A percentile compares a stretch with the other conserved stretches of the same genome.
phyloP scores from a whole-genome alignment of 2,113 vertebrate genomes.

The Chaetorhynchus papuensis region DNA sequence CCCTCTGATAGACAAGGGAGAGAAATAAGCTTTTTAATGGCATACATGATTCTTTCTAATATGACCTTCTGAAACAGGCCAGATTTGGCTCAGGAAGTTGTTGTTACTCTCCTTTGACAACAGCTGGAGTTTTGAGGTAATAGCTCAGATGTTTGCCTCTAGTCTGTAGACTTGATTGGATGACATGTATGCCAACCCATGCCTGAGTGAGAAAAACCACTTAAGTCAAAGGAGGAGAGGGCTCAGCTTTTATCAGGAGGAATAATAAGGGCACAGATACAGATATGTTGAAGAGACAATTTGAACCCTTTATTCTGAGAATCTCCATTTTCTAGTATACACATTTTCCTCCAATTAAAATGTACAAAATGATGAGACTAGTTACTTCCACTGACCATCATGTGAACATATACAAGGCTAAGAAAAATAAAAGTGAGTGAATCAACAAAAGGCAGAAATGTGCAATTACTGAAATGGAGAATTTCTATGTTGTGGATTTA shows the following conservation, averaged over 20 bases:
- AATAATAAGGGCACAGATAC: background rate
- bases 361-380: background rate
- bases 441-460: background rate
- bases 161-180: background rate
- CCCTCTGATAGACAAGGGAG: background rate
- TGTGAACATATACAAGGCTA: background rate
- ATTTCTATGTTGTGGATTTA: background rate
- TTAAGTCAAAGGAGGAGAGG: background rate
- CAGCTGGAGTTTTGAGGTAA: background rate
- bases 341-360: background rate
- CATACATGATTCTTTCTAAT: background rate
- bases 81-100: background rate
- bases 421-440: background rate
- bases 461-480: background rate
- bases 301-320: background rate
- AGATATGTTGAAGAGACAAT: background rate
- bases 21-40: background rate
- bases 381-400: background rate
- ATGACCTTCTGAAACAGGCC: background rate
- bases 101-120: background rate
- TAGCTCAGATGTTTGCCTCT: background rate
- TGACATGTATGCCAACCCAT: background rate
- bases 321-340: background rate
- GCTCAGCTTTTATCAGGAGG: background rate
- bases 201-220: background rate